phyloP scores from a whole-genome alignment of 2,888 invertebrate species.

The Ecdyonurus torrentis region DNA sequence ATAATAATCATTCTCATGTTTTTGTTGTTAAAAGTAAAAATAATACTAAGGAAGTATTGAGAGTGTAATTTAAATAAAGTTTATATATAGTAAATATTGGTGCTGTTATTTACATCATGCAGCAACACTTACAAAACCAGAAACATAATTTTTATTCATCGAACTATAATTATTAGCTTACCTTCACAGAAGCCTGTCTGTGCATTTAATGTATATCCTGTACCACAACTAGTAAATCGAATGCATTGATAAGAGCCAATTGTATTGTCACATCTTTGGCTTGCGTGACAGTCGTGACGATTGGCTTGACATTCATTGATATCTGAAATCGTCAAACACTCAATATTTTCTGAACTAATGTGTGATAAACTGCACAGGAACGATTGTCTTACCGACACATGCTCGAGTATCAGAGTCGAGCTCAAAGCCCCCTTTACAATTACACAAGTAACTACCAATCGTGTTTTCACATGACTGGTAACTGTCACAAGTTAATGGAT shows the following conservation, averaged over 20 bases:
- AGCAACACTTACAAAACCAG: too few relatives aligned
- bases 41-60: too few relatives aligned
- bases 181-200: slow-evolving; percentile 75
- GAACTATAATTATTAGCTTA: slow-evolving; percentile 26
- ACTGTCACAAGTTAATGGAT: slow-evolving; percentile 36
- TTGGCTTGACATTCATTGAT: slow-evolving; percentile 70
- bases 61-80: too few relatives aligned
- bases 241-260: slow-evolving; percentile 77
- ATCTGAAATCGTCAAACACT: slow-evolving; percentile 30
- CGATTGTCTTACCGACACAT: slow-evolving; percentile 41
- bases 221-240: slow-evolving; percentile 77
- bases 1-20: too few relatives aligned
- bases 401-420: slow-evolving; percentile 40
- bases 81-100: too few relatives aligned
- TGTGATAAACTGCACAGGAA: too few relatives aligned
- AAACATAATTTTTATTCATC: too few relatives aligned
- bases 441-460: slow-evolving; percentile 46
- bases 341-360: too few relatives aligned
- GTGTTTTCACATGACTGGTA: slow-evolving; percentile 52
- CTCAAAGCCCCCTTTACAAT: slow-evolving; percentile 43
- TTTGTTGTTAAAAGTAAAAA: too few relatives aligned
- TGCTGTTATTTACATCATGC: too few relatives aligned
- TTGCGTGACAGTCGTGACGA: slow-evolving; percentile 49
- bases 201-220: slow-evolving; percentile 88
- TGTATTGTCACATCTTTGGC: slow-evolving; percentile 80